These are phyloP conservation scores for Tupiocoris notatus DNA, from an alignment of 2,888 invertebrate species.

Conservation along the genomic window DNA sequence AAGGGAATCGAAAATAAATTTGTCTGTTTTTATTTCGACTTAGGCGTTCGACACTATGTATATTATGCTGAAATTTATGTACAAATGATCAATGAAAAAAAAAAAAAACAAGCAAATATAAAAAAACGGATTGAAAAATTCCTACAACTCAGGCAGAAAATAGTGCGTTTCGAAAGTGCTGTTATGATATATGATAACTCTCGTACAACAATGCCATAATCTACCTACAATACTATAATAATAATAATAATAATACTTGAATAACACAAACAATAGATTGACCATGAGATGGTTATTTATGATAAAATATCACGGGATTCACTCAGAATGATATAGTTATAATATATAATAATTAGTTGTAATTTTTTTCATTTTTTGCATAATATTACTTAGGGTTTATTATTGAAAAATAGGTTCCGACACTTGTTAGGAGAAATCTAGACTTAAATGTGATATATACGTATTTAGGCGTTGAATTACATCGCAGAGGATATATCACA, in stretches of 20 bases:
- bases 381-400: slow-evolving; percentile 17
- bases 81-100: slow-evolving; percentile 35
- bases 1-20: slow-evolving; percentile 31
- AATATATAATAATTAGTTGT: not conserved
- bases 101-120: slow-evolving; percentile 8
- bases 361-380: slow-evolving; percentile 28
- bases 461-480: slow-evolving; percentile 16
- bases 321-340: not conserved
- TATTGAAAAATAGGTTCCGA: slow-evolving; percentile 42
- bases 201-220: not conserved
- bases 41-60: slow-evolving; percentile 29
- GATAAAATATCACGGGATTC: not conserved
- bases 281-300: not conserved
- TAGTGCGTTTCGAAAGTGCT: not conserved
- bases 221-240: not conserved
- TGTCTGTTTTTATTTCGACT: slow-evolving; percentile 32
- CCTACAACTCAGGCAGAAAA: not conserved
- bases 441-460: slow-evolving; percentile 44
- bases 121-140: not conserved
- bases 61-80: slow-evolving; percentile 35
- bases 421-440: slow-evolving; percentile 45
- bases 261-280: not conserved
- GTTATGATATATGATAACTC: not conserved
- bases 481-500: slow-evolving; percentile 19
- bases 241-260: not conserved